Evolutionary conservation across 2,797 vertebrate genomes (phyloP).

Genomic region (Tamandua tetradactyla): DNA sequence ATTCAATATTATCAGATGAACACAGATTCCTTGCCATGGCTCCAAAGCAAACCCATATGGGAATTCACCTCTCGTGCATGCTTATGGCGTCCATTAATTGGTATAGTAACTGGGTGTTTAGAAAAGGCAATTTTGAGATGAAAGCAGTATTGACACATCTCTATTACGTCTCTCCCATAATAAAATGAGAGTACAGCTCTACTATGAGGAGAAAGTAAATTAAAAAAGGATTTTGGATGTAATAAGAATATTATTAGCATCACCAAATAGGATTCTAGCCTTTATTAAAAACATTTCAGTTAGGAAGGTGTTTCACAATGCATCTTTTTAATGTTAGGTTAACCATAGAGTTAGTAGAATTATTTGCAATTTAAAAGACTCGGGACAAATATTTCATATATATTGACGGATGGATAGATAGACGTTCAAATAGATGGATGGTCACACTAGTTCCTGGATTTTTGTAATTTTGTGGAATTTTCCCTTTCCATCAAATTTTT

Average conservation of each 20-base stretch:
- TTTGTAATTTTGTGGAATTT: not conserved
- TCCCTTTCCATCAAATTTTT: not conserved
- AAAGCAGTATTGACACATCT: accelerated
- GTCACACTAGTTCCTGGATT: not conserved
- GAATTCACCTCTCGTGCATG: not conserved
- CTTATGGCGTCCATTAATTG: not conserved
- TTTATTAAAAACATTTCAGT: not conserved
- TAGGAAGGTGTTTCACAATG: not conserved
- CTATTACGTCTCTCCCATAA: not conserved
- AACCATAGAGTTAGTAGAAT: not conserved
- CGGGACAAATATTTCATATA: not conserved
- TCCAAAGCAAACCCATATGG: not conserved
- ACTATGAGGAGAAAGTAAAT: not conserved
- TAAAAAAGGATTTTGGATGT: not conserved
- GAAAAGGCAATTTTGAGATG: not conserved
- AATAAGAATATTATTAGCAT: not conserved
- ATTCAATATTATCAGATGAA: slow-evolving; percentile 17
- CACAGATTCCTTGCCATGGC: not conserved
- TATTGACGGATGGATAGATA: not conserved
- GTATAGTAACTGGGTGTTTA: not conserved
- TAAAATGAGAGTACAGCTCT: not conserved
- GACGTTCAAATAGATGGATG: not conserved
- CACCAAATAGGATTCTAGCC: not conserved
- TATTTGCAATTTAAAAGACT: not conserved
- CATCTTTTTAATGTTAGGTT: not conserved